phyloP scores from a whole-genome alignment of 2,888 invertebrate genomes.

The Drosophila histrio region DNA sequence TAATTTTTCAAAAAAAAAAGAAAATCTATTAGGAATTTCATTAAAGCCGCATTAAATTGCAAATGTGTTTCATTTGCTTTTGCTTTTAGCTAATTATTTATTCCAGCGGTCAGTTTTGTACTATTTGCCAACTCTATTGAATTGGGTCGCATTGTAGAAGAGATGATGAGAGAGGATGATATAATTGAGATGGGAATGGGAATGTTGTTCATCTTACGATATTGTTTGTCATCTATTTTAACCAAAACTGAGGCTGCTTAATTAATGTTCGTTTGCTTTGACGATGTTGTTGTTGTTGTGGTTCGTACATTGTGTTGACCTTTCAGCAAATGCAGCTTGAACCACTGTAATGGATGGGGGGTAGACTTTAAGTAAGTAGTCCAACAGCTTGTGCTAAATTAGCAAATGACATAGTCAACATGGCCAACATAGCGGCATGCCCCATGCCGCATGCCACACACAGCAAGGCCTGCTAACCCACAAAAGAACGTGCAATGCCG shows the following conservation, averaged over 20 bases:
- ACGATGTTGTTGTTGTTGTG: conserved; percentile 30
- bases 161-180: neutral
- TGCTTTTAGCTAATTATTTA: conserved; percentile 21
- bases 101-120: conserved; percentile 17
- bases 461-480: conserved; percentile 71
- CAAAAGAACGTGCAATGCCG: conserved; percentile 74
- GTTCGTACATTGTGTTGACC: conserved; percentile 61
- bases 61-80: conserved; percentile 10
- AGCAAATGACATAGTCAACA: conserved; percentile 79
- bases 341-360: conserved; percentile 36
- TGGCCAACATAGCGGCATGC: conserved; percentile 63
- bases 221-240: conserved; percentile 57
- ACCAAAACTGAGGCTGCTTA: conserved; percentile 57
- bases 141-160: conserved; percentile 29
- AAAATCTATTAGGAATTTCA: conserved; percentile 24
- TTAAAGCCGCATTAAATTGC: conserved; percentile 28
- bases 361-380: conserved; percentile 45
- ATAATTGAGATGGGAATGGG: neutral
- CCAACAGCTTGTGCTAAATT: conserved; percentile 76
- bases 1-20: conserved; percentile 8
- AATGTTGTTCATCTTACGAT: conserved; percentile 28
- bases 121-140: conserved; percentile 24
- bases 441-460: neutral
- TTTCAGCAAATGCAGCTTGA: conserved; percentile 70
- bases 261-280: conserved; percentile 74